phyloP scores from a whole-genome alignment of 2,888 invertebrate species.

The Xanthia togata region DNA sequence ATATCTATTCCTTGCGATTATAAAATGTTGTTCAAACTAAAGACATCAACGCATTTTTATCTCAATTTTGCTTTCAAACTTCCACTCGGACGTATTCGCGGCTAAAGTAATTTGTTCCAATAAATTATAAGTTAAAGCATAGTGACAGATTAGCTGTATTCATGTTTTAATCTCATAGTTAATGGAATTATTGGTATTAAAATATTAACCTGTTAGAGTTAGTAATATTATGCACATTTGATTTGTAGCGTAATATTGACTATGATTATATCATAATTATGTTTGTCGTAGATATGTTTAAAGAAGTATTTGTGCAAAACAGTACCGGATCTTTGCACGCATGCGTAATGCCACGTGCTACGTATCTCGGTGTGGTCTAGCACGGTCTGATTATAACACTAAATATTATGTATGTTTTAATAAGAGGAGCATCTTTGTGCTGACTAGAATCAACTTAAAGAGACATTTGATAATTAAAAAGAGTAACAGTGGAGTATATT shows the following conservation, averaged over 20 bases:
- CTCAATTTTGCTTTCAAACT: neutral
- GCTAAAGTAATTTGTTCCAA: neutral
- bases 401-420: slow-evolving; percentile 3
- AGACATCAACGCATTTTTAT: slow-evolving; percentile 15
- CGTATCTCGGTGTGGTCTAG: neutral
- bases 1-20: neutral
- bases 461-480: neutral
- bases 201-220: neutral
- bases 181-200: neutral
- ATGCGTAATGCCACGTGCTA: slow-evolving; percentile 1
- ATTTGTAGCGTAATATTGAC: neutral
- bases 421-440: neutral
- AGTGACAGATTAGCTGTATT: too few relatives aligned
- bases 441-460: neutral
- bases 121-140: too few relatives aligned
- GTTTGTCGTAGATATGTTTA: neutral
- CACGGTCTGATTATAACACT: slow-evolving; percentile 19
- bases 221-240: neutral
- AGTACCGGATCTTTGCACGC: neutral
- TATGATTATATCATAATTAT: neutral
- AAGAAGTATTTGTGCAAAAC: neutral
- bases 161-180: slow-evolving; percentile 9
- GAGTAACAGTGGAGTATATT: neutral
- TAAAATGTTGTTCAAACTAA: slow-evolving; percentile 9
- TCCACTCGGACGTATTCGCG: neutral